Conservation (phyloP, 1,140 invertebrate species). For the Euura saliciscinereae region DNA sequence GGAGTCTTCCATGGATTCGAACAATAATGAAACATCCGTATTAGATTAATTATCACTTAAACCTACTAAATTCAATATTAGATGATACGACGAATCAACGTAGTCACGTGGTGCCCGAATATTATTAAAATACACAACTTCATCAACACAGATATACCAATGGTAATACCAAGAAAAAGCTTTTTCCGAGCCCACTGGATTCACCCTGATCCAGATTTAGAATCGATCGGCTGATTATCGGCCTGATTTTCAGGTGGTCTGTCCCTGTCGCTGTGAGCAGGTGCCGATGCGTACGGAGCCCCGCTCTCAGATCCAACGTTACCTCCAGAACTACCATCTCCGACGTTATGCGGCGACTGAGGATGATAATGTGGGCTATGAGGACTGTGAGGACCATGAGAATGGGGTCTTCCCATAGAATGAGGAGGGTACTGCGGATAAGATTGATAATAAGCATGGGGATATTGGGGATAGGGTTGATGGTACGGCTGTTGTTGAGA, state of each 20-base stretch:
- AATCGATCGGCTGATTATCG: conserved; percentile 42
- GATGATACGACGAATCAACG: no score
- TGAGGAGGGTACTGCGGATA: conserved; percentile 66
- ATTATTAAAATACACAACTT: not conserved
- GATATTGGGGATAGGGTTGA: conserved; percentile 65
- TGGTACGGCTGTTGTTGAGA: conserved; percentile 68
- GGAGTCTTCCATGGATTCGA: not conserved
- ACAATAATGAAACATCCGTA: not conserved
- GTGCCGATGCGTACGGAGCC: conserved; percentile 39
- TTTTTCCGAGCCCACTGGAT: conserved; percentile 2
- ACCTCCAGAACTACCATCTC: conserved; percentile 34
- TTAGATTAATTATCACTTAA: no score
- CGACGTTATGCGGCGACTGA: conserved; percentile 49
- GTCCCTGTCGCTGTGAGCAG: conserved; percentile 47
- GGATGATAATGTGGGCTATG: conserved; percentile 54
- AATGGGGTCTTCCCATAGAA: conserved; percentile 61
- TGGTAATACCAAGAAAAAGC: not conserved
- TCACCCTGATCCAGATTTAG: conserved; percentile 47
- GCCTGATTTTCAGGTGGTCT: conserved; percentile 43
- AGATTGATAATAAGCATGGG: conserved; percentile 68
- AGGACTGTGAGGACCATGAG: conserved; percentile 44
- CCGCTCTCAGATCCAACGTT: conserved; percentile 37
- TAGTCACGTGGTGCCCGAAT: not conserved
- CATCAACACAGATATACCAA: not conserved
- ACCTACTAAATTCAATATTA: no score